phyloP scores from a whole-genome alignment of 2,888 invertebrate species.

The Anodontia alba region DNA sequence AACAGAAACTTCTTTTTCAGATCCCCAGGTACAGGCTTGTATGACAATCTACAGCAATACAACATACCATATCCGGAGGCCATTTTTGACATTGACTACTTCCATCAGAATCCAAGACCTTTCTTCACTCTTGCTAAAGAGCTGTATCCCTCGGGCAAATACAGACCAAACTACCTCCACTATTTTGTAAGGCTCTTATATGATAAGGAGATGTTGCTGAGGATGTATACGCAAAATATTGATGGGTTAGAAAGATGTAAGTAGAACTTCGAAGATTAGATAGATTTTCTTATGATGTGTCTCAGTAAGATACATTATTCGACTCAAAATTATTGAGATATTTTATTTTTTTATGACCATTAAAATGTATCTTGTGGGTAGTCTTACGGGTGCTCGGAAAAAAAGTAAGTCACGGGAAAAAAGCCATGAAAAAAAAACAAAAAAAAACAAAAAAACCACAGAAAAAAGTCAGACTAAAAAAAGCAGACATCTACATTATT shows the following conservation, averaged over 20 bases:
- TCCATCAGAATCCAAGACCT: constrained; percentile 84
- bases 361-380: no score
- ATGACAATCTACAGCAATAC: constrained; percentile 85
- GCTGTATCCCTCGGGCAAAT: constrained; percentile 85
- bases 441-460: no score
- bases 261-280: no score
- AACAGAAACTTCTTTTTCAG: no score
- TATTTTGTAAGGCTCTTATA: constrained; percentile 84
- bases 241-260: constrained; percentile 85
- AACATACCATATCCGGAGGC: constrained; percentile 85
- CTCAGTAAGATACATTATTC: not conserved
- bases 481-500: no score
- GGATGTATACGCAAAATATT: constrained; percentile 86
- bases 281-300: no score
- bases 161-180: constrained; percentile 85
- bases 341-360: no score
- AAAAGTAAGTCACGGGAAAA: no score
- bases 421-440: no score
- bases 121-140: constrained; percentile 85
- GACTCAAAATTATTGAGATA: no score
- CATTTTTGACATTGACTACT: constrained; percentile 85
- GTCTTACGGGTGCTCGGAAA: no score
- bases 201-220: constrained; percentile 83
- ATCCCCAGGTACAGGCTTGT: constrained; percentile 85
- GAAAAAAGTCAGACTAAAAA: no score